Evolutionary conservation across 2,797 vertebrate genomes (phyloP).

Genomic region (Enteromius fasciolatus): DNA sequence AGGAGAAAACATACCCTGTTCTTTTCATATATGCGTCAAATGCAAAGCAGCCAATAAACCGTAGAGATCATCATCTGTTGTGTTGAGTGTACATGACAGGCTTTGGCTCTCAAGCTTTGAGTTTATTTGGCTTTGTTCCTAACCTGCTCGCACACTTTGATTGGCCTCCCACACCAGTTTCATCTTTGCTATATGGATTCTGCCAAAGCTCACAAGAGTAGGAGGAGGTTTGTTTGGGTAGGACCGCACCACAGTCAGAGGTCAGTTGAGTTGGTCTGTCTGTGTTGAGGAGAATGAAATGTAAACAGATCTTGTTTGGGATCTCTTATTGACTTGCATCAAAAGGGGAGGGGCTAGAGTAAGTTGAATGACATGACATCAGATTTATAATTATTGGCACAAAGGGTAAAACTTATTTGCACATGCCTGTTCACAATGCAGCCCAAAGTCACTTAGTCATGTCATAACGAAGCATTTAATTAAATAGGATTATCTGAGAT

Average conservation of each 20-base stretch:
- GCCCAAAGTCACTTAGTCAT: background rate
- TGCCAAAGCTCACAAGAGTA: conserved; percentile 35
- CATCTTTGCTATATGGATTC: conserved; percentile 10
- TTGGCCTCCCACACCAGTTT: conserved; percentile 28
- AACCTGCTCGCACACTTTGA: conserved; percentile 24
- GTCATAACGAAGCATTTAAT: background rate
- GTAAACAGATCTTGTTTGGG: background rate
- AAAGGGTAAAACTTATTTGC: background rate
- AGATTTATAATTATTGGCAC: conserved; percentile 4
- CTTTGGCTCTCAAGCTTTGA: background rate
- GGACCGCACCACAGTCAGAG: conserved; percentile 10
- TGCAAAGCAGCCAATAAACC: conserved; percentile 27
- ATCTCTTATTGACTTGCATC: conserved; percentile 10
- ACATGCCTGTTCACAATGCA: background rate
- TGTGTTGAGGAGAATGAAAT: conserved; percentile 17
- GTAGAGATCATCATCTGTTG: conserved; percentile 1
- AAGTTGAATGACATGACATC: background rate
- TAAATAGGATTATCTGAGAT: background rate
- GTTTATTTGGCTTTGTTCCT: conserved; percentile 37
- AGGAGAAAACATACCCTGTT: background rate
- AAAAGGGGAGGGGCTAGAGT: background rate
- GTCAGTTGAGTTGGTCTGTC: conserved; percentile 24
- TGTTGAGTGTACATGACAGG: background rate
- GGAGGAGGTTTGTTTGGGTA: conserved; percentile 38
- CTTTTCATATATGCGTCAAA: conserved; percentile 3